Evolutionary conservation across 2,113 vertebrate species (phyloP), one percentile per base, ranked within the genome.

Genomic region (Prietella phreatophila): DNA sequence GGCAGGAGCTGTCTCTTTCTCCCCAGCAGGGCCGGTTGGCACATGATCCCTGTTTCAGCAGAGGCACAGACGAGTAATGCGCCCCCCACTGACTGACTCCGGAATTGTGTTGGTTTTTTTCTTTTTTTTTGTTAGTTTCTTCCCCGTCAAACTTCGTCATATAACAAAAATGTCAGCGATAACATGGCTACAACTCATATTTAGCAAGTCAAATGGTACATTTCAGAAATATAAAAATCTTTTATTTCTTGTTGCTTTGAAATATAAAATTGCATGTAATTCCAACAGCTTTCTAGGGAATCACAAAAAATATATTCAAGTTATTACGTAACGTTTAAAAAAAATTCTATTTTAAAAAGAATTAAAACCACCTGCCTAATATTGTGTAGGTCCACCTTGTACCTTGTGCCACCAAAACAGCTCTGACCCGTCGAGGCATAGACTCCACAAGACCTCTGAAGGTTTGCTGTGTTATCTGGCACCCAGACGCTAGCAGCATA

Each of bases 41-140:
- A 42, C 30, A 7, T 20, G 53, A 76, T 75, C 17, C 69, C 82
- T 36, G 73, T 80, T 91, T 89, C 85, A 89, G 85, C 36, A 36
- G 85, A 71, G 86, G 90, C 92, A 91, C 91, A 90, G 91, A 90
- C 85, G 90, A 78, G 63, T 89, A 93, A 88, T 87, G 80, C 88
- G 67, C 71, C 89, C 55, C 65, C 82, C 20, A 61, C 0, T 39
- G 30, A 36, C 33, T 82, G 55, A 39, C 50, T 36, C 79, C 53
- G 33, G 53, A 58, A 58, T 53, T 33, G 30, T 56, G 50, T 0
- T 7, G 42, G 1, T 5, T 22, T 73, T 27, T 1, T 67, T 27
- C 14, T n/a, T n/a, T n/a, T 71, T 17, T 1, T 67, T 27, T 27
- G 14, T 39, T 20, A 11, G 2, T 20, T 69, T 30, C 6, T 15